Evolutionary conservation across 2,888 invertebrate species (phyloP), one percentile per base, ranked within the genome.

Genomic region (Embidobia sp.): DNA sequence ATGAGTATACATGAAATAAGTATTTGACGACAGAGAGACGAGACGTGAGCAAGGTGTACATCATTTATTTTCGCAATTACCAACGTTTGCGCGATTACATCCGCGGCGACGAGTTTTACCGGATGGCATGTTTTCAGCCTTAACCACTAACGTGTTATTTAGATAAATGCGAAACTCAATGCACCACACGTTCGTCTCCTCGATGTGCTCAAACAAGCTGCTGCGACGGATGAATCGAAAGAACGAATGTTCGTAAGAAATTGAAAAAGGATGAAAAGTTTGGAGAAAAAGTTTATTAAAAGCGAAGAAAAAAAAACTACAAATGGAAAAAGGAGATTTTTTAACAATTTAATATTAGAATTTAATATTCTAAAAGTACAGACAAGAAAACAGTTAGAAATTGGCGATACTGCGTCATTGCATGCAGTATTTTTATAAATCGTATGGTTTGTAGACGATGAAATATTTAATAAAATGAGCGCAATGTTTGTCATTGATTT

Each of bases 91-190:
- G 37, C 67, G 72, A 73, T 73, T 75, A 69, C 63, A 75, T 78
- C 78, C 66, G 75, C 66, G 48, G 57, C 67, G 70, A 78, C 78
- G 72, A 78, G 78, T 78, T 78, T 72, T 63, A 70, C 72, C 72
- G 72, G 78, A 78, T 75, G 67, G 51, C 5, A 70, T 46, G 63
- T 49, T 74, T 63, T 59, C 37, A 69, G 51, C 46, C 19, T 27
- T 22, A 42, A 66, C 35, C 51, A 53, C 29, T 48, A 74, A 78
- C 78, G 66, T 78, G 74, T 78, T 78, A 74, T 74, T 74, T 78
- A 74, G 78, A 78, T 74, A 78, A 78, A 78, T 63, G 59, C 35
- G 49, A 57, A 27, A 11, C 37, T 49, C 49, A n/a, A 42, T 64
- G 53, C 27, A 40, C 40, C 61, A 49, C 40, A 63, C 48, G 49